A percentile compares a stretch with the other conserved stretches of the same genome.
Conservation (phyloP, 2,888 invertebrate genomes). For the Cryptus viduatorius region DNA sequence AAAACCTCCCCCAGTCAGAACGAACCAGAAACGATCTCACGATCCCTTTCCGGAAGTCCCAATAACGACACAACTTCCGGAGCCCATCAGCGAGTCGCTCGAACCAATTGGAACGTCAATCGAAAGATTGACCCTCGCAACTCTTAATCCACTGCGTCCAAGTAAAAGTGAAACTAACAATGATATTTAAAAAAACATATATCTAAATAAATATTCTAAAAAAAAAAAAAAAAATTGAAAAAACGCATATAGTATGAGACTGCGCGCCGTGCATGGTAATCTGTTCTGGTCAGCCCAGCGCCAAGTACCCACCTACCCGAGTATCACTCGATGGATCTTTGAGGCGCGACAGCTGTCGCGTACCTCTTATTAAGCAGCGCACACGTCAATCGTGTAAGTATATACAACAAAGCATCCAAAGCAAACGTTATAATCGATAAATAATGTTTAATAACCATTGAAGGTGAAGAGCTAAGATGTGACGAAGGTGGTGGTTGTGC, state of each 20-base stretch:
- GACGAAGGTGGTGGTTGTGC: slow-evolving; percentile 62
- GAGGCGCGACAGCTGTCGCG: slow-evolving; percentile 48
- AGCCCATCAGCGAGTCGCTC: slow-evolving; percentile 56
- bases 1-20: slow-evolving; percentile 6
- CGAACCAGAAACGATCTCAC: neutral
- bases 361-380: slow-evolving; percentile 50
- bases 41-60: slow-evolving; percentile 18
- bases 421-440: neutral
- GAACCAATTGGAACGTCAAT: slow-evolving; percentile 53
- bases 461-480: slow-evolving; percentile 33
- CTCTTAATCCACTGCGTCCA: slow-evolving; percentile 21
- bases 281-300: slow-evolving; percentile 58
- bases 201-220: neutral
- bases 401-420: slow-evolving; percentile 8
- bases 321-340: slow-evolving; percentile 57
- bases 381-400: slow-evolving; percentile 64
- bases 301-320: slow-evolving; percentile 64
- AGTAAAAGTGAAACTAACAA: slow-evolving; percentile 20
- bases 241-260: slow-evolving; percentile 49
- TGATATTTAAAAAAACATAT: slow-evolving; percentile 11
- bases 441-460: slow-evolving; percentile 13
- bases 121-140: slow-evolving; percentile 22
- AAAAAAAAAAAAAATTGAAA: slow-evolving; percentile 9
- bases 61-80: slow-evolving; percentile 23
- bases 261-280: slow-evolving; percentile 69